Evolutionary conservation across 2,888 invertebrate species (phyloP).

Genomic region (Nemotelus pantherinus): DNA sequence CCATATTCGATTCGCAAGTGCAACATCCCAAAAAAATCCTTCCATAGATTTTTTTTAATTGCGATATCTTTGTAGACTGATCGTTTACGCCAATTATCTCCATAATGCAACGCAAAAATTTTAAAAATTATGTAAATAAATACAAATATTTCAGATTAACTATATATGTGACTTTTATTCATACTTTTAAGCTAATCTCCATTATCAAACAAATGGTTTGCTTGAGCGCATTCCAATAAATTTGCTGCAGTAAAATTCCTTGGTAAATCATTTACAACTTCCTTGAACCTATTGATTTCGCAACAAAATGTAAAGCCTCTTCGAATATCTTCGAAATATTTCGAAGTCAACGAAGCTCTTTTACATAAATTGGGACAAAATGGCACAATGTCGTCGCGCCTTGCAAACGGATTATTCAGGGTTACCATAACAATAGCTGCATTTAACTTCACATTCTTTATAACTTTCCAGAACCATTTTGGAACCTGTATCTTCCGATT

Average conservation of each 20-base stretch:
- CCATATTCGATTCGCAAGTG: too few species aligned
- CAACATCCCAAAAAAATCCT: too few species aligned
- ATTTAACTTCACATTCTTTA: conserved; percentile 61
- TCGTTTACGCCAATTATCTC: too few species aligned
- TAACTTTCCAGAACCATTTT: conserved; percentile 66
- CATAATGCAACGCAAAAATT: too few species aligned
- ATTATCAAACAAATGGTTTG: conserved; percentile 25
- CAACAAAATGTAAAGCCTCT: conserved; percentile 57
- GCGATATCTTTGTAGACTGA: too few species aligned
- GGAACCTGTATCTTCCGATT: conserved; percentile 63
- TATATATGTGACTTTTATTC: background rate
- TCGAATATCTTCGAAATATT: conserved; percentile 49
- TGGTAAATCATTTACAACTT: conserved; percentile 46
- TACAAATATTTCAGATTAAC: too few species aligned
- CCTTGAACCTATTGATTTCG: conserved; percentile 31
- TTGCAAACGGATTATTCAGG: conserved; percentile 65
- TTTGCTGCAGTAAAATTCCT: conserved; percentile 33
- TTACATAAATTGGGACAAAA: conserved; percentile 55
- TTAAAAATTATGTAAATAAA: too few species aligned
- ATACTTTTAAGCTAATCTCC: background rate
- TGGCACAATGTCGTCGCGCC: conserved; percentile 48
- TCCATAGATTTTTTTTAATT: too few species aligned
- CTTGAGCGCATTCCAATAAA: conserved; percentile 26
- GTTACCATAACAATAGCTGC: conserved; percentile 66
- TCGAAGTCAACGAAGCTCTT: conserved; percentile 49